Evolutionary conservation across 2,888 invertebrate species (phyloP), one percentile per base, ranked within the genome.

Genomic region (Troides oblongomaculatus): DNA sequence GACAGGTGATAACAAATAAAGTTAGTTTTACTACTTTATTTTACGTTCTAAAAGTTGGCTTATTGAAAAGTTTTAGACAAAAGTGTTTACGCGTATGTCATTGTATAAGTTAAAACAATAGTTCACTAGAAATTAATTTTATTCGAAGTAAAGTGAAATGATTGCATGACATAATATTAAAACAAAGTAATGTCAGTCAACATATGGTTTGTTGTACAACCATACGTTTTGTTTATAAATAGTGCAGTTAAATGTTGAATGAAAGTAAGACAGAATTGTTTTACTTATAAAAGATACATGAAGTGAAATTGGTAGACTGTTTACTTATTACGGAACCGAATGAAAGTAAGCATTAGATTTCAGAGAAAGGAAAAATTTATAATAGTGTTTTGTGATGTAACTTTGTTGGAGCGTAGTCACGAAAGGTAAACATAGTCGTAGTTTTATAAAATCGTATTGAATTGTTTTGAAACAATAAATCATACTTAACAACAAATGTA

Each of bases 61-160:
- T 79, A 77, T 74, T 83, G 82, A 89, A 90, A 92, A 91, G 88
- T 91, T 92, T 91, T 74, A 75, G 79, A 79, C 77, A 82, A 85
- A 87, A 89, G 84, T 86, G 80, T 84, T 82, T 82, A 80, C 78
- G 77, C 82, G 82, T 82, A 79, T 78, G 75, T 79, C 81, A 81
- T 79, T 79, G 78, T 74, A 73, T 43, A 71, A 71, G 62, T 70
- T 69, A 59, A 18, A 43, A 60, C 66, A 57, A 64, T 64, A 66
- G 70, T 70, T 70, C 6, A 6, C 6, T 17, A 53, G 18, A 53
- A 18, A 53, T 53, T 6, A 3, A n/a, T 18, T 17, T 53, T 17
- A n/a, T 17, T 53, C 53, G 53, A 53, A 53, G n/a, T 53, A 53
- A n/a, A 53, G 53, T 53, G n/a, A n/a, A 18, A n/a, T 17, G 6